Base-by-base conservation (phyloP, 2,113 vertebrate species). In the Entelurus aequoreus region DNA sequence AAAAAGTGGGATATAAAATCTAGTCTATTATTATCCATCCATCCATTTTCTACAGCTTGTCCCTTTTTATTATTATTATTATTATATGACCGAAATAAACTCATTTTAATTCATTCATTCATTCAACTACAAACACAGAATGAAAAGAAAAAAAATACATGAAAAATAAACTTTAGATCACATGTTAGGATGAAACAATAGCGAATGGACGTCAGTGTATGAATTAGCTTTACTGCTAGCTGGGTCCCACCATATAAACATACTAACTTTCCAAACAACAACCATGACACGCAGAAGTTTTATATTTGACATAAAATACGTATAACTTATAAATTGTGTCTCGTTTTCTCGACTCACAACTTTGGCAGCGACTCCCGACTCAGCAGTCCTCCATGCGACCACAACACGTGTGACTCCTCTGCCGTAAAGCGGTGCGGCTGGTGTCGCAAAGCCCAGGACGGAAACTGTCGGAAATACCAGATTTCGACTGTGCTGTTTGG, bases 321-420 rank as follows among this genome's bases (percentile, higher is more conserved):
- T 0, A 2, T 0, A 10, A 14, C 19, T 0, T 4, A 2, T 13
- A 48, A 16, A 8, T 12, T n/a, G 1, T 7, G 11, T 21, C 1
- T 3, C 2, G 2, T 21, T 16, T 21, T 16, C n/a, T 7, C 1
- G 16, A n/a, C 19, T 40, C 13, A 1, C 40, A 42, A 55, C 9
- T 49, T 48, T 8, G 7, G 9, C 47, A 19, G 35, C 15, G n/a
- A 3, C 35, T 16, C 37, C 5, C 8, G 19, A 49, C 63, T 16
- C 46, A 3, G 4, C 0, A 1, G 4, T 15, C 55, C 19, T 21
- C 68, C 77, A 78, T 77, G 80, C 40, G 36, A 80, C 12, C 62
- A 72, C 62, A 78, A 81, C 84, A 83, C 80, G 86, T 83, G 84
- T 77, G 65, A 11, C 1, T 37, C 1, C 0, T 19, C 60, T 76